Conservation (phyloP, 2,113 vertebrate genomes). For the Struthidea cinerea region DNA sequence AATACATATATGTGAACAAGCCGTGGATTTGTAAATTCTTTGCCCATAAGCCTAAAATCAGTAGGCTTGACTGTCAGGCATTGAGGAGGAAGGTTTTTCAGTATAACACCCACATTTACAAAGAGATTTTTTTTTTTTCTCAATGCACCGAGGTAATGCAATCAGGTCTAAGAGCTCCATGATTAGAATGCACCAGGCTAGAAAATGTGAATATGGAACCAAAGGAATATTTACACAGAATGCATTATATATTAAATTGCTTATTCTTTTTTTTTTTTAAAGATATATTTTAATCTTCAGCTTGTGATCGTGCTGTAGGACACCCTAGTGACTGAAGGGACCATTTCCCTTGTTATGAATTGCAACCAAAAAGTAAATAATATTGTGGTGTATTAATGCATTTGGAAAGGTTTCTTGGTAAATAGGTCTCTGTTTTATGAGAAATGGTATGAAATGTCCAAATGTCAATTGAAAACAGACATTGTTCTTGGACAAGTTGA, state of each 20-base stretch:
- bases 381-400: neutral
- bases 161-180: slow-evolving; percentile 13
- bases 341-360: neutral
- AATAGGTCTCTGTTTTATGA: neutral
- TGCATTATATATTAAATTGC: neutral
- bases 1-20: neutral
- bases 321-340: neutral
- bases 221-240: neutral
- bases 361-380: neutral
- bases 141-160: neutral
- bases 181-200: neutral
- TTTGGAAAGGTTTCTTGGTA: neutral
- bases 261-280: neutral
- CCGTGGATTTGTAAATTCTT: neutral
- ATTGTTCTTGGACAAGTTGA: neutral
- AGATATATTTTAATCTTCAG: neutral
- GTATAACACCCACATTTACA: neutral
- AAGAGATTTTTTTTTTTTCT: neutral
- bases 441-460: neutral
- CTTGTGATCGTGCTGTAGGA: neutral
- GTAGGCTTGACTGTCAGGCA: neutral
- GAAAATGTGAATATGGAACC: neutral
- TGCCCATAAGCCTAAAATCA: neutral
- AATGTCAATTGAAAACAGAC: neutral
- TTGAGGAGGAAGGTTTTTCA: neutral